These are phyloP conservation scores for Pseudoatta argentina DNA, from an alignment of 1,140 invertebrate genomes.

Conservation along the genomic window DNA sequence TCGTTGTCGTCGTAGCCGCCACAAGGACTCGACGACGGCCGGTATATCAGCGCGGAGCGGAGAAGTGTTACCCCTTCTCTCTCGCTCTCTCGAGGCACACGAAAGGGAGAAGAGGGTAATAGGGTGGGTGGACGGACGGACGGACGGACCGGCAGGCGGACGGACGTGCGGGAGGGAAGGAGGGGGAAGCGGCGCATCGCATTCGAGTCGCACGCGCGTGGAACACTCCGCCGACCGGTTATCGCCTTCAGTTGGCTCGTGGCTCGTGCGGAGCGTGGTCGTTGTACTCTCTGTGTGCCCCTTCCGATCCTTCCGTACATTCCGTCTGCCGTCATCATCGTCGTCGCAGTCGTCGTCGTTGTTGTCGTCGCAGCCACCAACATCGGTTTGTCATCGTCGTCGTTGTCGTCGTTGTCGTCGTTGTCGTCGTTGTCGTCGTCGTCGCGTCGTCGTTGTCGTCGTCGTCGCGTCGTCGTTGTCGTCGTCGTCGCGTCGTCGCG, in stretches of 20 bases:
- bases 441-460: neutral
- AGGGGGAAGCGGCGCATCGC: conserved; percentile 64
- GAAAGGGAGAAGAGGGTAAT: conserved; percentile 21
- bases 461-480: too few species aligned
- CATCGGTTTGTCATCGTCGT: too few species aligned
- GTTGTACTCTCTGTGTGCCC: conserved; percentile 27
- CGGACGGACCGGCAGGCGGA: neutral
- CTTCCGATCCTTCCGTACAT: conserved; percentile 7
- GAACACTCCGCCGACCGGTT: conserved; percentile 66
- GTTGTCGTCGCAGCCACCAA: too few species aligned
- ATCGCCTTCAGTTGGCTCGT: conserved; percentile 55
- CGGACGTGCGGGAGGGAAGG: neutral
- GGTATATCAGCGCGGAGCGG: conserved; percentile 62
- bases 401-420: too few species aligned
- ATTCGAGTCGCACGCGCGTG: conserved; percentile 73
- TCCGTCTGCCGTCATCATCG: neutral
- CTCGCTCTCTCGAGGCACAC: neutral
- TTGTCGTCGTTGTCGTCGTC: neutral
- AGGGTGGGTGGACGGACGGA: conserved; percentile 28
- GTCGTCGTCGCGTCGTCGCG: neutral
- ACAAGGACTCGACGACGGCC: conserved; percentile 66
- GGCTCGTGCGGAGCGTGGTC: conserved; percentile 38
- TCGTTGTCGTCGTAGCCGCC: neutral
- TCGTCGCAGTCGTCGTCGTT: neutral
- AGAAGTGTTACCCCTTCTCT: conserved; percentile 64